Evolutionary conservation across 2,113 vertebrate genomes (phyloP).

Genomic region (Empidonax alnorum): DNA sequence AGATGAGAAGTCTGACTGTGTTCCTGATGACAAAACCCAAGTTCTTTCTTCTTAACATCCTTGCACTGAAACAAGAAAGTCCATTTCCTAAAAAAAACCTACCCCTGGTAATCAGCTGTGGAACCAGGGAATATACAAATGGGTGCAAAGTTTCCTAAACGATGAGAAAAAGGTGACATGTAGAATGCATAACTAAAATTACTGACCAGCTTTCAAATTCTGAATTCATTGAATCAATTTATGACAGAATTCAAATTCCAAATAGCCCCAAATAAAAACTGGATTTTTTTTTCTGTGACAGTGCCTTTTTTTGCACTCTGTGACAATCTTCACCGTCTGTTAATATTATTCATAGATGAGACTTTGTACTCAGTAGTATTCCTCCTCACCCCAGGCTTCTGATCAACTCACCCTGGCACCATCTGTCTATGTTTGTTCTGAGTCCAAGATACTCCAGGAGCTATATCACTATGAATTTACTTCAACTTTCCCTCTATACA

Average conservation of each 20-base stretch:
- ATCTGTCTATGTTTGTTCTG: slow-evolving; percentile 59
- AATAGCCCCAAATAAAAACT: background rate
- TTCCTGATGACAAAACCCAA: background rate
- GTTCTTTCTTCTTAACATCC: background rate
- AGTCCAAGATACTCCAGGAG: slow-evolving; percentile 54
- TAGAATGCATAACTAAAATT: background rate
- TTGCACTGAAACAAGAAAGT: background rate
- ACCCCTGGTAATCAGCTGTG: background rate
- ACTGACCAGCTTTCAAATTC: background rate
- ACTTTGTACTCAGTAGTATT: slow-evolving; percentile 52
- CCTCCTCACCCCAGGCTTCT: slow-evolving; percentile 54
- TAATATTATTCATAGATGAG: slow-evolving; percentile 56
- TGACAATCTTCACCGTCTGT: slow-evolving; percentile 27
- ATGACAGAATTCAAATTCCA: background rate
- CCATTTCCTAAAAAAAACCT: background rate
- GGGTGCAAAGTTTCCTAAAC: background rate
- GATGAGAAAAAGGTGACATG: background rate
- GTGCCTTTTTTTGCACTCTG: background rate
- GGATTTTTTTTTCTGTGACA: background rate
- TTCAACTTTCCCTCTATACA: background rate
- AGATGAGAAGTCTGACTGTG: background rate
- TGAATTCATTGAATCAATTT: background rate
- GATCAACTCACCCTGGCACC: slow-evolving; percentile 43
- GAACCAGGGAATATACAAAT: background rate
- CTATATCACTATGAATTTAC: slow-evolving; percentile 39